These are phyloP conservation scores for Meiosimyza platycephala DNA, from an alignment of 2,888 invertebrate genomes.

Conservation along the genomic window DNA sequence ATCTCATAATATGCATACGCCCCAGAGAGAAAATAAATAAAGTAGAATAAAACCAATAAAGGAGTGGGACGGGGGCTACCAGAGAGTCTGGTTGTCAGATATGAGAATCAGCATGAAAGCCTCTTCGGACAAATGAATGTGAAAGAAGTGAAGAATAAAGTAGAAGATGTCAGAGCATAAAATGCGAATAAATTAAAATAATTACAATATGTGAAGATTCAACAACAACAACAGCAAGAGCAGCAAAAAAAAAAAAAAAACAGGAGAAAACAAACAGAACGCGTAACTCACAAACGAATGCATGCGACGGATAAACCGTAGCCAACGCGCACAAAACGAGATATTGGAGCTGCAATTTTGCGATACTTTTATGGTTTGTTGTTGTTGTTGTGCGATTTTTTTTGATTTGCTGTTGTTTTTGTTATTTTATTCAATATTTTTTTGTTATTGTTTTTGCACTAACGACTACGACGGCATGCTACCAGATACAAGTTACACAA, in stretches of 20 bases:
- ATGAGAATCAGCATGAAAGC: no score
- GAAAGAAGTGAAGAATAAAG: background rate
- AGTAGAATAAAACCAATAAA: background rate
- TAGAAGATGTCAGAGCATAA: background rate
- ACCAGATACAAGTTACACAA: constrained; percentile 8
- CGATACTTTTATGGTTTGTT: background rate
- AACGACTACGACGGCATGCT: background rate
- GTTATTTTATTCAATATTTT: background rate
- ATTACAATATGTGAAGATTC: constrained; percentile 7
- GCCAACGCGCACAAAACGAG: constrained; percentile 19
- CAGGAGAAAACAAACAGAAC: constrained; percentile 27
- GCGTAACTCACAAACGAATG: background rate
- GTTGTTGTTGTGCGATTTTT: background rate
- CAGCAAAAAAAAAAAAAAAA: constrained; percentile 27
- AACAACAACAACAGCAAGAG: constrained; percentile 8
- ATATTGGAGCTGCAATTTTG: constrained; percentile 39
- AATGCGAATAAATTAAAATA: constrained; percentile 33
- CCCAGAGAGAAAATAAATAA: constrained; percentile 17
- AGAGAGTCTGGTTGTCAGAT: no score
- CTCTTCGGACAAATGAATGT: background rate
- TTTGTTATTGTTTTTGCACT: background rate
- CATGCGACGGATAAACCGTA: constrained; percentile 19
- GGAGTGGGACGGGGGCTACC: background rate
- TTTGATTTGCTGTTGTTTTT: background rate
- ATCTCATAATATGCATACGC: constrained; percentile 45